phyloP scores from a whole-genome alignment of 2,797 vertebrate species.

The Hydrocynus forskahlii region DNA sequence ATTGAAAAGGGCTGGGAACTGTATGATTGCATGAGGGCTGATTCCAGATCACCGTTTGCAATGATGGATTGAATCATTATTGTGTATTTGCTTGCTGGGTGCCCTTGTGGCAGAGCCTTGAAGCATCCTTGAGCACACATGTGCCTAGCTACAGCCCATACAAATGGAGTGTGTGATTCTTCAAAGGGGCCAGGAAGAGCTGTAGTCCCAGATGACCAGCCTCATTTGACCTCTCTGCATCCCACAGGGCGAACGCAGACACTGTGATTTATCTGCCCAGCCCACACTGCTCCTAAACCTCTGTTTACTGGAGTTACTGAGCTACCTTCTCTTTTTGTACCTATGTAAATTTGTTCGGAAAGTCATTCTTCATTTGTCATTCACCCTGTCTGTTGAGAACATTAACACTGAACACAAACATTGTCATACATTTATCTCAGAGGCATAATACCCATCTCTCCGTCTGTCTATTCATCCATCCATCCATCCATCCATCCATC shows the following conservation, averaged over 20 bases:
- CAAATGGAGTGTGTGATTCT: constrained; percentile 60
- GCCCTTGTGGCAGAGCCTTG: constrained; percentile 55
- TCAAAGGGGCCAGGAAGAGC: constrained; percentile 42
- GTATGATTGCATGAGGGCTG: constrained; percentile 48
- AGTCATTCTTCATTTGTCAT: constrained; percentile 8
- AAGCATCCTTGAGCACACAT: constrained; percentile 54
- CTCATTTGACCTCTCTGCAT: constrained; percentile 63
- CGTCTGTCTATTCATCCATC: not conserved
- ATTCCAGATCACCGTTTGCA: constrained; percentile 58
- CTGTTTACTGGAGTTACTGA: not conserved
- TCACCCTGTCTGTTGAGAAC: not conserved
- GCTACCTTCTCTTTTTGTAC: not conserved
- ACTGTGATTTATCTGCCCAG: constrained; percentile 64
- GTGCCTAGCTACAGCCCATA: constrained; percentile 53
- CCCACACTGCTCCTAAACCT: constrained; percentile 28
- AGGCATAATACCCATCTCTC: too few species aligned
- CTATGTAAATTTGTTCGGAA: constrained; percentile 13
- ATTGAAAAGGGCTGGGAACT: constrained; percentile 19
- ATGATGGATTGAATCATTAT: constrained; percentile 67
- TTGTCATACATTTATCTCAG: not conserved
- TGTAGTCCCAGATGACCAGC: constrained; percentile 33
- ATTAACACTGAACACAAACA: not conserved
- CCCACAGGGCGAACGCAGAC: constrained; percentile 52
- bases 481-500: too few species aligned
- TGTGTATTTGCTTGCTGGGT: constrained; percentile 57